Base-by-base conservation (phyloP, 1,140 invertebrate species). In the Riptortus pedestris region DNA sequence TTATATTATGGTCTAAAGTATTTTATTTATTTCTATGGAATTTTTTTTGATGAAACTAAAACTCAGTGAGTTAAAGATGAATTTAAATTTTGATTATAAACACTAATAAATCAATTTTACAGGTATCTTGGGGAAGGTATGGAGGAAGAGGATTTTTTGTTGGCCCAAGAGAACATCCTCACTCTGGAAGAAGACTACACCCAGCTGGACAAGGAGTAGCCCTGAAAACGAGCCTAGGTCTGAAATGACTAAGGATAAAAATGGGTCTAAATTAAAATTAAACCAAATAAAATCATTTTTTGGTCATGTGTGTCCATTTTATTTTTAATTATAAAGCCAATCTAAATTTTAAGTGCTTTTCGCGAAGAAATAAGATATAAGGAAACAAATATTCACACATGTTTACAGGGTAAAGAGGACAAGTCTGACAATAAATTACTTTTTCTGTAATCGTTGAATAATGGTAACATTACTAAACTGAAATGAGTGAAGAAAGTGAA, bases 131-230 rank as follows among this genome's bases (percentile, higher is more conserved):
- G 51, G 66, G 88, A 91, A 79, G 87, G 88, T 72, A 90, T 90
- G 87, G 87, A 91, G 74, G 86, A 90, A 74, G 86, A 86, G 47
- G 88, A 90, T 75, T 92, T 92, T 78, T 85, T 83, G 2, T 89
- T 92, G 74, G 90, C 90, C 57, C 81, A 89, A 70, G 89, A 92
- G 76, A 87, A 91, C 81, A 76, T 91, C 71, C 87, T 88, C 51
- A 86, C 87, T 18, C 76, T 90, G 4, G 86, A 91, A 78, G 88
- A 88, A 74, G 88, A 91, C 74, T 90, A 90, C 51, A 38, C 38
- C 3, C 33, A 60, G n/a, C 45, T 65, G 1, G 58, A 60, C 3
- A 4, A 20, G 2, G 48, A 52, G n/a, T 55, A 51, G 9, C 20
- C 2, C 20, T 45, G 14, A n/a, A n/a, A n/a, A 45, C 2, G 43